Evolutionary conservation across 2,113 vertebrate species (phyloP).

Genomic region (Phodopus roborovskii): DNA sequence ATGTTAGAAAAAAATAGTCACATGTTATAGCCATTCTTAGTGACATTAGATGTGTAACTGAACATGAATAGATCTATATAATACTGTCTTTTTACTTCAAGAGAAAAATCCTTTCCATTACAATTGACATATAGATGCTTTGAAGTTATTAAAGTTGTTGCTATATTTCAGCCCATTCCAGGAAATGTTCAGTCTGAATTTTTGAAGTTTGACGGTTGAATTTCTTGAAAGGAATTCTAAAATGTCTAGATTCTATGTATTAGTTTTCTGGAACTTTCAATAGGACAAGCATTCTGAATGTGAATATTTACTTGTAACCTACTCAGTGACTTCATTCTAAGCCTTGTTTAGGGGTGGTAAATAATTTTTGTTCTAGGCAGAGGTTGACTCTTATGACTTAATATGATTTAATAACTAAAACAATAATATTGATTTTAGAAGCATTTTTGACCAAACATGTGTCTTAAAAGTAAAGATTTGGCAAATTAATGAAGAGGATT

Average conservation of each 20-base stretch:
- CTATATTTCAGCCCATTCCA: not conserved
- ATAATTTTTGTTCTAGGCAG: not conserved
- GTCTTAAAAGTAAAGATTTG: not conserved
- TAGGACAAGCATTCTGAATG: not conserved
- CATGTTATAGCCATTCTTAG: not conserved
- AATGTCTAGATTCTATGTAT: not conserved
- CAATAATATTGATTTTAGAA: not conserved
- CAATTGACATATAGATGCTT: not conserved
- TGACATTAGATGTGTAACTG: not conserved
- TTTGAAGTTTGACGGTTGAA: not conserved
- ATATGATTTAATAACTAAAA: not conserved
- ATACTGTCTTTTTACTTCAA: not conserved
- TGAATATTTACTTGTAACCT: not conserved
- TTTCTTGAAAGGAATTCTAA: no score
- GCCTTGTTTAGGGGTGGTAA: not conserved
- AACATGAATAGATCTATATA: constrained; percentile 7
- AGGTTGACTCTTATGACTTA: not conserved
- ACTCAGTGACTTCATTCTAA: not conserved
- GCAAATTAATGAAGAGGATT: not conserved
- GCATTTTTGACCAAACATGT: not conserved
- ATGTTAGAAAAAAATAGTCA: not conserved
- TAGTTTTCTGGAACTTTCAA: not conserved
- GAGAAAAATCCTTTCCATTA: constrained; percentile 1
- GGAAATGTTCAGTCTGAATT: not conserved
- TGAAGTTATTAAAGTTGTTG: not conserved